These are phyloP conservation scores for Saxidomus purpurata DNA, from an alignment of 1,140 invertebrate species.

Conservation along the genomic window DNA sequence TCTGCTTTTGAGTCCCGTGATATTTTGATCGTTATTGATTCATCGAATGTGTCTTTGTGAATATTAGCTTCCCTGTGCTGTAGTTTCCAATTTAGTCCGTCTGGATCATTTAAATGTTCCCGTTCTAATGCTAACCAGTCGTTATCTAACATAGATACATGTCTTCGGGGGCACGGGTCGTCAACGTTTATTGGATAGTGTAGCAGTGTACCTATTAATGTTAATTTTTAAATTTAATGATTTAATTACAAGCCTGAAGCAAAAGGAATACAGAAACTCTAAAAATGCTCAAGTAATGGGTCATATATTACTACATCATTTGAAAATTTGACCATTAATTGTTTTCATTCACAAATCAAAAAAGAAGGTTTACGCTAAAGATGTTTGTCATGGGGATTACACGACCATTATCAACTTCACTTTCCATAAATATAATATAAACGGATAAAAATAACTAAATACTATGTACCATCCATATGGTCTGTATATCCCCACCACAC, in stretches of 20 bases:
- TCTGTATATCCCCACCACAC: conserved; percentile 53
- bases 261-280: no score
- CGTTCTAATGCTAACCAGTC: conserved; percentile 58
- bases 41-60: conserved; percentile 16
- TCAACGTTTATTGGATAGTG: conserved; percentile 63
- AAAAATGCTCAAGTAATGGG: no score
- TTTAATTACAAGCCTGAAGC: no score
- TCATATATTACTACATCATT: no score
- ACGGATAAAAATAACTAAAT: no score
- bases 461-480: neutral
- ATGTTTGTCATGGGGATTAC: no score
- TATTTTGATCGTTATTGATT: conserved; percentile 70
- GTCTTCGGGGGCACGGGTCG: conserved; percentile 67
- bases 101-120: conserved; percentile 54
- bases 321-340: no score
- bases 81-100: conserved; percentile 64
- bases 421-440: no score
- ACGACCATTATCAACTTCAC: no score
- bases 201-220: conserved; percentile 69
- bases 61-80: conserved; percentile 60
- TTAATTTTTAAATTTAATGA: neutral
- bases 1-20: conserved; percentile 62
- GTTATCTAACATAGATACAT: conserved; percentile 53
- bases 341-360: no score
- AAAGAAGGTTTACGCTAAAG: no score